phyloP scores from a whole-genome alignment of 2,797 vertebrate genomes.

The Muscicapa comitata region DNA sequence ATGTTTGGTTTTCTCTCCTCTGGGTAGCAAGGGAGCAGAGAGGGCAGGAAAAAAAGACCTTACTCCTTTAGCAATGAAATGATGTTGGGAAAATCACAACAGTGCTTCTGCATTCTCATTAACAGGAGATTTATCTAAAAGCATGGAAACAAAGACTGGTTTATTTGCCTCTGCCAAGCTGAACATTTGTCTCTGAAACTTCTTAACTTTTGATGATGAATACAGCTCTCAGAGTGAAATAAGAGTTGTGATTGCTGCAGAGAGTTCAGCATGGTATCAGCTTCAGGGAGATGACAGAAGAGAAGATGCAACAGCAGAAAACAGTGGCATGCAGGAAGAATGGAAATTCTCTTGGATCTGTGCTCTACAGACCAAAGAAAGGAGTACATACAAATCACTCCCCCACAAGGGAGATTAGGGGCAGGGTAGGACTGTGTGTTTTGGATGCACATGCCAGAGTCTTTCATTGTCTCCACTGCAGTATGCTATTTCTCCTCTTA shows the following conservation, averaged over 20 bases:
- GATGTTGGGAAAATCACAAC: neutral
- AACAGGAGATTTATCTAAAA: neutral
- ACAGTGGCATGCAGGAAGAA: neutral
- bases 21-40: neutral
- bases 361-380: neutral
- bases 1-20: neutral
- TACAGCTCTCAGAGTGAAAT: neutral
- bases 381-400: neutral
- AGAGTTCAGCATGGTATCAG: neutral
- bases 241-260: neutral
- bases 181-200: neutral
- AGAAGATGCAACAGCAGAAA: neutral
- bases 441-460: neutral
- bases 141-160: neutral
- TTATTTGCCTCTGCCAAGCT: neutral
- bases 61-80: neutral
- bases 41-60: neutral
- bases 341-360: neutral
- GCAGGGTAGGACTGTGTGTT: neutral
- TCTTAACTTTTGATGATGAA: neutral
- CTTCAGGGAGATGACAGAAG: neutral
- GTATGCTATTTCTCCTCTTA: neutral
- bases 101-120: neutral
- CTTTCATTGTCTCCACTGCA: neutral
- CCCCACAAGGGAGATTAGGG: fast-evolving